Conservation (phyloP, 2,888 invertebrate species). For the Congeria kusceri region DNA sequence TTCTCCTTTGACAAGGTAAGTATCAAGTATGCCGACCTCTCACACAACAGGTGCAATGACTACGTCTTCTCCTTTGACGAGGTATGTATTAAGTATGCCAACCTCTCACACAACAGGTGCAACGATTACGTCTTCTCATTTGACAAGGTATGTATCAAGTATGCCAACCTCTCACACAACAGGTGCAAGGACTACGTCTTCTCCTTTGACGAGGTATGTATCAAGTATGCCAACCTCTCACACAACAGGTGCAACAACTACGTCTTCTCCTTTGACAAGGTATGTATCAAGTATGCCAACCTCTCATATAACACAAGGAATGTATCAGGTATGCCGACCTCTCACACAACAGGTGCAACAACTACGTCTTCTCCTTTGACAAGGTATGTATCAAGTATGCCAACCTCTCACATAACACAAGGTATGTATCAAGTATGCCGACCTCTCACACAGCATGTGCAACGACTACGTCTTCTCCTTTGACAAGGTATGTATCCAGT, state of each 20-base stretch:
- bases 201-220: slow-evolving; percentile 96
- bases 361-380: no score
- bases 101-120: slow-evolving; percentile 95
- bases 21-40: slow-evolving; percentile 93
- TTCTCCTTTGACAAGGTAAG: slow-evolving; percentile 98
- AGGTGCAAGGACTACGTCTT: slow-evolving; percentile 97
- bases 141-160: slow-evolving; percentile 92
- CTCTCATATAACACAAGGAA: no score
- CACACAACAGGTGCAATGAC: slow-evolving; percentile 96
- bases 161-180: slow-evolving; percentile 98
- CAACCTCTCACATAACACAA: no score
- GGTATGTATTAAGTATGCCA: slow-evolving; percentile 92
- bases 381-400: no score
- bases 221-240: slow-evolving; percentile 94
- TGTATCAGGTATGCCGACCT: no score
- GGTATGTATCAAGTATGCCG: slow-evolving; percentile 99
- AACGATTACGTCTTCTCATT: slow-evolving; percentile 99
- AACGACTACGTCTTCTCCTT: slow-evolving; percentile 99
- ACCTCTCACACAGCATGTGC: slow-evolving; percentile 95
- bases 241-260: slow-evolving; percentile 97
- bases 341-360: no score
- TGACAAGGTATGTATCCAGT: slow-evolving; percentile 98
- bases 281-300: no score
- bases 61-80: slow-evolving; percentile 99
- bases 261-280: slow-evolving; percentile 99